Evolutionary conservation across 2,888 invertebrate genomes (phyloP), one percentile per base, ranked within the genome.

Genomic region (Kuschelorhynchus macadamiae): DNA sequence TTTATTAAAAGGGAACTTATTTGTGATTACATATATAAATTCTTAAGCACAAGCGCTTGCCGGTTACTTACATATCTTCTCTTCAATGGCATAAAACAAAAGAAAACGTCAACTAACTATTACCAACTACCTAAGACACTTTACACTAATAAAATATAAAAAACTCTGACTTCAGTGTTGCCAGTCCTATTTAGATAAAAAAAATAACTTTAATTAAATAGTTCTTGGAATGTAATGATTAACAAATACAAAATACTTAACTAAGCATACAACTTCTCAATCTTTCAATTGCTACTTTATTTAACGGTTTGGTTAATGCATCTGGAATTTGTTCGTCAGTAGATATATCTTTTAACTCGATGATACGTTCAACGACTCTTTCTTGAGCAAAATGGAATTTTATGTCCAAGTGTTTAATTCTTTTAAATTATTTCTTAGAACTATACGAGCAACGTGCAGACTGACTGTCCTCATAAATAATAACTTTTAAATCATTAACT

Each of bases 361-460:
- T 30, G 17, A 50, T 32, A 56, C 33, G 44, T 16, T 47, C 5
- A 67, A 25, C 3, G 25, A 5, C 49, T 49, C 49, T 67, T 30
- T 67, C 62, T 42, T 57, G 62, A 11, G 49, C 33, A 49, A 62
- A 49, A 52, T 63, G 52, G 17, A 33, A 49, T 20, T 60, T 60
- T 11, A 60, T 47, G 49, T 60, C 63, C 11, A 63, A 59, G 25
- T 68, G 64, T 47, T 68, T 64, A 30, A 68, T 57, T 59, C 60
- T 42, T 64, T 68, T 63, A 2, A 59, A 39, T 12, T 59, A 50
- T 18, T 67, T 62, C 42, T 59, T 25, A 11, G 60, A 50, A 20
- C 14, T 60, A 36, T 53, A 60, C 7, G 59, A 59, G 1, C 50
- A 17, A 65, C 20, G 25, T 21, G 39, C 39, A 39, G 49, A 41